phyloP scores from a whole-genome alignment of 2,888 invertebrate genomes.

The Glaucopsyche alexis region DNA sequence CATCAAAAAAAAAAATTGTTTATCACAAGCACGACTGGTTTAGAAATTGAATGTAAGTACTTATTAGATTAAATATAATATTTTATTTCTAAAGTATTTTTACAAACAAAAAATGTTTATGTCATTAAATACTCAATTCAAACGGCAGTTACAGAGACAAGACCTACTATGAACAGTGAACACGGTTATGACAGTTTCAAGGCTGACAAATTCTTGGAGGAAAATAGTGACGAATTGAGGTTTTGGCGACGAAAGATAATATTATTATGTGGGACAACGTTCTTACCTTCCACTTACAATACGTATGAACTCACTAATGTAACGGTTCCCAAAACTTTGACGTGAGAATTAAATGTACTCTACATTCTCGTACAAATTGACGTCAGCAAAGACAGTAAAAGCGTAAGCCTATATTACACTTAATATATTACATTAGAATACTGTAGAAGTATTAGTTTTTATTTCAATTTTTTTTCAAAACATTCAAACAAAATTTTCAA shows the following conservation, averaged over 20 bases:
- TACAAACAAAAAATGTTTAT: too few relatives aligned
- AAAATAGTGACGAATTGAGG: not conserved
- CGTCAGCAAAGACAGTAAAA: not conserved
- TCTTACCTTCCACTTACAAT: conserved; percentile 13
- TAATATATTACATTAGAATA: not conserved
- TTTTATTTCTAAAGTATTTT: too few relatives aligned
- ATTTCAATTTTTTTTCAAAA: too few relatives aligned
- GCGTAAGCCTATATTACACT: not conserved
- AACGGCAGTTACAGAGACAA: not conserved
- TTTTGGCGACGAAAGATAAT: conserved; percentile 20
- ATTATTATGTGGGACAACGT: conserved; percentile 25
- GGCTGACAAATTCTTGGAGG: not conserved
- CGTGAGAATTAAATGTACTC: conserved; percentile 19
- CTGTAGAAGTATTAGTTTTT: not conserved
- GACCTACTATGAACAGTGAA: not conserved
- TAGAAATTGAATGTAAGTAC: too few relatives aligned
- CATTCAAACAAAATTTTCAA: too few relatives aligned
- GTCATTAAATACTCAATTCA: too few relatives aligned
- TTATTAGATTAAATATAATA: too few relatives aligned
- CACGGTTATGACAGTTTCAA: not conserved
- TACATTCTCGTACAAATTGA: not conserved
- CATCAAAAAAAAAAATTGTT: too few relatives aligned
- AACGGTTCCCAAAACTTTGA: conserved; percentile 3
- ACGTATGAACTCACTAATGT: conserved; percentile 12
- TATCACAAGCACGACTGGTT: too few relatives aligned